These are phyloP conservation scores for Hycleus phaleratus DNA, from an alignment of 1,140 invertebrate species.

Conservation along the genomic window DNA sequence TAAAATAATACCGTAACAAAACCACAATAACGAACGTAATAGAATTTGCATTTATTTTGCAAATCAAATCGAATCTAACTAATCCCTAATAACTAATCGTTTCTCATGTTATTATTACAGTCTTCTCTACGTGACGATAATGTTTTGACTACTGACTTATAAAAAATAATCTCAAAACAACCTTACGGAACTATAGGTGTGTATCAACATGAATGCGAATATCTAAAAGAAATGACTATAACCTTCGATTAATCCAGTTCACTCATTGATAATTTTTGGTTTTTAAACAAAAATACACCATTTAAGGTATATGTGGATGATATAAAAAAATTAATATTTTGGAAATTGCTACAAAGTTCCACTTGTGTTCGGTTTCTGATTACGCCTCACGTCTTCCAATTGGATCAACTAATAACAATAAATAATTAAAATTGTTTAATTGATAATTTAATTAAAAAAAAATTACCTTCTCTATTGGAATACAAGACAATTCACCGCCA, in stretches of 20 bases:
- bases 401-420: slow-evolving; percentile 49
- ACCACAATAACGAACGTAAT: no score
- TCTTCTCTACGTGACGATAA: slow-evolving; percentile 14
- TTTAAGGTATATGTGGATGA: no score
- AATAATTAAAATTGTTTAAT: neutral
- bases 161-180: slow-evolving; percentile 18
- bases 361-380: slow-evolving; percentile 19
- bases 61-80: no score
- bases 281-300: no score
- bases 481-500: slow-evolving; percentile 70
- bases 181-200: slow-evolving; percentile 8
- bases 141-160: slow-evolving; percentile 8
- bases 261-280: no score
- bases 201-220: neutral
- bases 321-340: no score
- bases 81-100: no score
- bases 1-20: no score
- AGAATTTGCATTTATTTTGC: no score
- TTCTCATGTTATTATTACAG: slow-evolving; percentile 8
- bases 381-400: slow-evolving; percentile 51
- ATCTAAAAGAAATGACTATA: no score
- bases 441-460: neutral
- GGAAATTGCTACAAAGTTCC: slow-evolving; percentile 11
- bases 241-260: no score
- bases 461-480: slow-evolving; percentile 66